Evolutionary conservation across 2,113 vertebrate genomes (phyloP), one percentile per base, ranked within the genome.

Genomic region (Lophius piscatorius): DNA sequence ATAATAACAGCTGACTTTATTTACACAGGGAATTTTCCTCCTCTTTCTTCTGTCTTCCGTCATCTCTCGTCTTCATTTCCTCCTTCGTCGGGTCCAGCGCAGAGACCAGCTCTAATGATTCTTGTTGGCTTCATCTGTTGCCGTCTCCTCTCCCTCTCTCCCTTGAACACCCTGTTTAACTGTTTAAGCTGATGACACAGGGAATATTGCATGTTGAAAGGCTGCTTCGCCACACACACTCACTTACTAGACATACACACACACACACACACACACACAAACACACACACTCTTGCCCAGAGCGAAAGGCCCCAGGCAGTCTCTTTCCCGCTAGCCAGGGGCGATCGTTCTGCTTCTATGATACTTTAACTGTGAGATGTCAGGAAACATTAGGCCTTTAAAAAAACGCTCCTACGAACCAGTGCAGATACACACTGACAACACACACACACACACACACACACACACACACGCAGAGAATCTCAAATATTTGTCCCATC

Each of bases 351-450:
- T 88, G 88, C 87, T 81, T 91, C 93, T 94, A 89, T 94, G 91
- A 93, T 92, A 91, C 88, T 88, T 88, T 92, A 92, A 92, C 87
- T 91, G 91, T 90, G 89, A 88, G 87, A 90, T 94, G 93, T 94
- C 94, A 94, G 88, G 74, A 92, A 91, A 89, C 87, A 93, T 95
- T 94, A 94, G 60, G 85, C 88, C 86, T 80, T 76, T 81, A 88
- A 85, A 86, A 86, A 85, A 81, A 82, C 63, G 69, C 78, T n/a
- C n/a, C 78, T 74, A 85, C 51, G 52, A 81, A 82, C 77, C 71
- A 44, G 67, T 23, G 60, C 54, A 76, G 51, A 75, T 59, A 52
- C 70, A 64, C 63, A 57, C 63, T 42, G 41, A 28, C 58, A 59
- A 72, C 73, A 78, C 68, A 70, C 63, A 69, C 49, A 66, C 50